Evolutionary conservation across 2,797 vertebrate genomes (phyloP).

Genomic region (Catharus ustulatus): DNA sequence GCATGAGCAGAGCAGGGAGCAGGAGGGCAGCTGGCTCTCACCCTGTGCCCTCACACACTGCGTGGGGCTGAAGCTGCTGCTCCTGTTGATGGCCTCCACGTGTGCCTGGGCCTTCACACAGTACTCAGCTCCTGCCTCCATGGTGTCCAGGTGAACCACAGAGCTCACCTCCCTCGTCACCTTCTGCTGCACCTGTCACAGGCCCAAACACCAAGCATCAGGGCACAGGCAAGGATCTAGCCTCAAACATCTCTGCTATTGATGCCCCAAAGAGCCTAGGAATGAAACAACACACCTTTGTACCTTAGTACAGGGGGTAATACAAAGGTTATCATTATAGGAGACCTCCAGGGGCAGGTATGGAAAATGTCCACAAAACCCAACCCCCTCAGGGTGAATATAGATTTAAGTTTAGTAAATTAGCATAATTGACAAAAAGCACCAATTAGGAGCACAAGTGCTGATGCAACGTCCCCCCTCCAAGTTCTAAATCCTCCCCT

Average conservation of each 20-base stretch:
- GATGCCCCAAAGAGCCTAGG: background rate
- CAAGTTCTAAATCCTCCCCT: background rate
- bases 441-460: background rate
- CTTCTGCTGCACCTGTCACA: slow-evolving; percentile 62
- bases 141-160: slow-evolving; percentile 57
- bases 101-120: slow-evolving; percentile 75
- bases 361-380: background rate
- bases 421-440: background rate
- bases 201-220: background rate
- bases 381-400: background rate
- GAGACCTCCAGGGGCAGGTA: background rate
- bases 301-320: no score
- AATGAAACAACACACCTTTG: fast-evolving
- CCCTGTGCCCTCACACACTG: slow-evolving; percentile 72
- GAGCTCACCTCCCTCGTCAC: slow-evolving; percentile 21
- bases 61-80: slow-evolving; percentile 71
- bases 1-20: background rate
- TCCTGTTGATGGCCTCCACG: slow-evolving; percentile 62
- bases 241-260: fast-evolving
- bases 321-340: background rate
- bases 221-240: background rate
- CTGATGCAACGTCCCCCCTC: background rate
- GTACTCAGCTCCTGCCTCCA: slow-evolving; percentile 67
- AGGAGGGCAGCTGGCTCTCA: slow-evolving; percentile 8
- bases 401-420: background rate